Conservation (phyloP, 1,140 invertebrate species). For the Scaptomyza pallida region DNA sequence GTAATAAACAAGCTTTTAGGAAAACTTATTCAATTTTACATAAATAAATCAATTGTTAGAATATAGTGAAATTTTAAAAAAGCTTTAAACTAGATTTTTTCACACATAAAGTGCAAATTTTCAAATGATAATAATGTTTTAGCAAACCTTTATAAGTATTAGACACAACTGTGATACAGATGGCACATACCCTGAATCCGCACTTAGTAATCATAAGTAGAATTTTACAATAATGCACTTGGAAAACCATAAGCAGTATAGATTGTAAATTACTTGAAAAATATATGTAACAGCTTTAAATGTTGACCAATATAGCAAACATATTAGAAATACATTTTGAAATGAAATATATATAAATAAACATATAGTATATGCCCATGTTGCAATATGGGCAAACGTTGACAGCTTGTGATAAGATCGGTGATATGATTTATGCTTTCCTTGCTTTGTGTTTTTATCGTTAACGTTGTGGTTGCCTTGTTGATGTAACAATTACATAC, state of each 20-base stretch:
- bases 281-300: conserved; percentile 19
- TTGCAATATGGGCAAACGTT: conserved; percentile 9
- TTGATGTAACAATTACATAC: conserved; percentile 13
- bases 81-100: not conserved
- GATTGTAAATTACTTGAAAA: not conserved
- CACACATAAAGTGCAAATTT: not conserved
- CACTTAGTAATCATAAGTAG: conserved; percentile 7
- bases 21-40: too few species aligned
- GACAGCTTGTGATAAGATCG: conserved; percentile 37
- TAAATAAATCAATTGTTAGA: too few species aligned
- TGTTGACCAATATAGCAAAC: conserved; percentile 5
- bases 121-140: conserved; percentile 3
- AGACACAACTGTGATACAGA: conserved; percentile 21
- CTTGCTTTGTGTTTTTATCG: conserved; percentile 26
- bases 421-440: conserved; percentile 35
- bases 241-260: not conserved
- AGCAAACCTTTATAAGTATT: conserved; percentile 5
- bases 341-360: conserved; percentile 8
- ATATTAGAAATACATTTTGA: conserved; percentile 1
- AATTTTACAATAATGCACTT: conserved; percentile 2
- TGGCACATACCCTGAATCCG: not conserved
- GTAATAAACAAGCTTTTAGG: too few species aligned
- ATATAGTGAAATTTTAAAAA: too few species aligned
- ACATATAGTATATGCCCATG: not conserved
- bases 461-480: conserved; percentile 24